Conservation (phyloP, 1,140 invertebrate genomes). For the Gryon sp. region DNA sequence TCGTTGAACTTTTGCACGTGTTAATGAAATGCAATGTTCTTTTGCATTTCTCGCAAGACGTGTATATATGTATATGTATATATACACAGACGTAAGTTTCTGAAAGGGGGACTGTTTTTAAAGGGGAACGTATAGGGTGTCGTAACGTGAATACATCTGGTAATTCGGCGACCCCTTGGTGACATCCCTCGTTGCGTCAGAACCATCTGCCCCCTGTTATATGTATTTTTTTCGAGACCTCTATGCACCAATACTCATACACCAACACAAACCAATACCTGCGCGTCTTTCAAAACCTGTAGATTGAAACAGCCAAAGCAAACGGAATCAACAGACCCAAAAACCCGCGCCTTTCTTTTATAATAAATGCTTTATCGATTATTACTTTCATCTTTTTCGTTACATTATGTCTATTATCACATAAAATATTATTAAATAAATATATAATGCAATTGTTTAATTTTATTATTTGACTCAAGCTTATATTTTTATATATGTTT, state of each 20-base stretch:
- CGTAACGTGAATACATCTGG: conserved; percentile 65
- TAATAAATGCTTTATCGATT: too few relatives aligned
- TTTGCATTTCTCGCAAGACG: conserved; percentile 19
- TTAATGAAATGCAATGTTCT: conserved; percentile 36
- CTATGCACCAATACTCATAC: conserved; percentile 20
- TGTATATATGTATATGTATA: too few relatives aligned
- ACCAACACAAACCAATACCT: conserved; percentile 15
- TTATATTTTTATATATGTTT: too few relatives aligned
- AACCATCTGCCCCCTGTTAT: conserved; percentile 67
- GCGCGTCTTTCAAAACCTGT: conserved; percentile 33
- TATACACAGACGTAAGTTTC: too few relatives aligned
- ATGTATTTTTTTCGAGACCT: conserved; percentile 36
- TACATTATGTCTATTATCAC: too few relatives aligned
- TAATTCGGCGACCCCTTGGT: conserved; percentile 66
- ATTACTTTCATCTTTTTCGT: too few relatives aligned
- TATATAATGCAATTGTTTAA: too few relatives aligned
- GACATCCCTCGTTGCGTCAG: conserved; percentile 63
- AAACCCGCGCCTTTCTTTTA: not conserved
- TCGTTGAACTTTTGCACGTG: conserved; percentile 23
- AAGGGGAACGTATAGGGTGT: conserved; percentile 42
- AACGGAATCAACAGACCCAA: not conserved
- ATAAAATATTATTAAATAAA: too few relatives aligned
- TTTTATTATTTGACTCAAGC: too few relatives aligned
- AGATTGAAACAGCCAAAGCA: conserved; percentile 2
- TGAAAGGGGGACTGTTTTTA: conserved; percentile 39